Conservation (phyloP, 2,797 vertebrate genomes). For the Gymnoscopelus braueri region DNA sequence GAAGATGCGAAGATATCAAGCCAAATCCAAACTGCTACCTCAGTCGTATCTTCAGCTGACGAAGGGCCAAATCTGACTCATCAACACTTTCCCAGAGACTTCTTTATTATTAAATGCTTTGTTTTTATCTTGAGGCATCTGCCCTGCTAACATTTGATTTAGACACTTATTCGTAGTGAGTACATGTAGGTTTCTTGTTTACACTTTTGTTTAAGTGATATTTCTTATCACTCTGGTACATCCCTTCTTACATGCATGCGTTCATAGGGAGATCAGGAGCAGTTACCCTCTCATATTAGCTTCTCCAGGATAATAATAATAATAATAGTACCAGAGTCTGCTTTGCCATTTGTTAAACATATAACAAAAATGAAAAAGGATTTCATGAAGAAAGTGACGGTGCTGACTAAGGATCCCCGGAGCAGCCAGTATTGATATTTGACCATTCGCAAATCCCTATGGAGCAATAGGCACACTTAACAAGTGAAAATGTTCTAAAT, state of each 20-base stretch:
- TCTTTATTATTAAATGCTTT: not conserved
- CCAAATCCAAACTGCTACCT: slow-evolving; percentile 15
- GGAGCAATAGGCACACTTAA: not conserved
- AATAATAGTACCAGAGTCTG: too few species aligned
- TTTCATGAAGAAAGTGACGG: slow-evolving; percentile 8
- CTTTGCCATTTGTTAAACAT: too few species aligned
- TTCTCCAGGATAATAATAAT: too few species aligned
- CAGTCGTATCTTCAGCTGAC: slow-evolving; percentile 42
- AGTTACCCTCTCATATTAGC: too few species aligned
- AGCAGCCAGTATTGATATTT: not conserved
- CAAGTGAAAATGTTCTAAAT: not conserved
- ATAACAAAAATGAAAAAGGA: too few species aligned
- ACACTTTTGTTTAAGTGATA: too few species aligned
- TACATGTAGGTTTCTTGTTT: too few species aligned
- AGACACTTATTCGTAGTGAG: slow-evolving; percentile 23
- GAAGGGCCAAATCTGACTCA: slow-evolving; percentile 47
- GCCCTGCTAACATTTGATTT: slow-evolving; percentile 19
- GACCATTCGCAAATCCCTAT: not conserved
- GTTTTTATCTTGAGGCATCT: not conserved
- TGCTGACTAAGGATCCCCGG: not conserved
- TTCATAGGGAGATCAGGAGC: too few species aligned
- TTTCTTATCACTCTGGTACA: too few species aligned
- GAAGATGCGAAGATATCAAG: not conserved
- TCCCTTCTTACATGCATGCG: too few species aligned
- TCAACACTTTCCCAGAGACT: slow-evolving; percentile 21